Evolutionary conservation across 2,888 invertebrate genomes (phyloP), one percentile per base, ranked within the genome.

Genomic region (Polymixis lichenea): DNA sequence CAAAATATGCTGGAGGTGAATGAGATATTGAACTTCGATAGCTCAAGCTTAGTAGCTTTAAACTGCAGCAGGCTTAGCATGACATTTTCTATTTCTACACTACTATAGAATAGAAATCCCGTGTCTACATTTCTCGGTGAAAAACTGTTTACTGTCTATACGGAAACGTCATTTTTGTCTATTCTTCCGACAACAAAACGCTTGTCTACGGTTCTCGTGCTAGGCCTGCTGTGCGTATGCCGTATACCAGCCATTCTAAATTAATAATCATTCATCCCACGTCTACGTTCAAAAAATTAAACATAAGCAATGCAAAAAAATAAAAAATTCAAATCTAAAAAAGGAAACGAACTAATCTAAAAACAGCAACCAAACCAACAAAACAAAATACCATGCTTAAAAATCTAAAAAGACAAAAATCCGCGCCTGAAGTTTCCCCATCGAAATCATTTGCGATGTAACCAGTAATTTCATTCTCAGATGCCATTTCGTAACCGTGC

Each of bases 401-500:
- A 60, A 60, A 62, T 64, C 38, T n/a, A 73, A 58, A 83, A 60
- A 58, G 65, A 72, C 22, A 65, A 73, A 32, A 38, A 56, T 43
- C 28, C 2, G 15, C 19, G 56, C 51, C 68, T 58, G 65, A 72
- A 78, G 66, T 68, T 68, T 71, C 49, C 62, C 51, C 65, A 72
- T 61, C 68, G 66, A 72, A 81, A 62, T 77, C 56, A 75, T 77
- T 84, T 84, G 80, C 82, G 67, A 73, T 80, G 82, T 86, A 85
- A 86, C 88, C 87, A 90, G 89, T 91, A 91, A 92, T 92, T 89
- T 90, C 84, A 91, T 89, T 89, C 89, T 86, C 80, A 86, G 90
- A 88, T 80, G 89, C 88, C 88, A 88, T 90, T 90, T 89, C 83
- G 84, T 81, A 80, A 83, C 75, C 82, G 86, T 72, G 86, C 91